A percentile compares a stretch with the other conserved stretches of the same genome.
Evolutionary conservation across 2,888 invertebrate genomes (phyloP).

Genomic region (Tiphia femorata): DNA sequence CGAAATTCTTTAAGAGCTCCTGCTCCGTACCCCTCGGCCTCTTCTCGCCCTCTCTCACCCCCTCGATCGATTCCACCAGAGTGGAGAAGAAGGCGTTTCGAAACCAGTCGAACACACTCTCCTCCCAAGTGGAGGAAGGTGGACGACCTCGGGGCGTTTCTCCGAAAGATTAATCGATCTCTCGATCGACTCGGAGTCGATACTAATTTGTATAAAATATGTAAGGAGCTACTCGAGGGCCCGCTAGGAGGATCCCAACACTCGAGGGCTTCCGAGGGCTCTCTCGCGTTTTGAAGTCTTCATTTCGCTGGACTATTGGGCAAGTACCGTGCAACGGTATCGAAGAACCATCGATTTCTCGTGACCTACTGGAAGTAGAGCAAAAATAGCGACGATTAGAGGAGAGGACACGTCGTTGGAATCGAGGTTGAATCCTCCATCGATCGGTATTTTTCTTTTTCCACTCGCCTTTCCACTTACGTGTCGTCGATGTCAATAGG

Average conservation of each 20-base stretch:
- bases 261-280: too few relatives aligned
- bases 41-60: not conserved
- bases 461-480: not conserved
- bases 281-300: too few relatives aligned
- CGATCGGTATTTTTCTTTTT: too few relatives aligned
- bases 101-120: slow-evolving; percentile 22
- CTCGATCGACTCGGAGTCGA: slow-evolving; percentile 14
- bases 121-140: slow-evolving; percentile 8
- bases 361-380: too few relatives aligned
- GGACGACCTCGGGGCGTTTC: slow-evolving; percentile 21
- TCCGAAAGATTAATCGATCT: slow-evolving; percentile 30
- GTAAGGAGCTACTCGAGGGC: too few relatives aligned
- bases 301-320: too few relatives aligned
- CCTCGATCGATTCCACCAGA: slow-evolving; percentile 18
- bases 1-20: slow-evolving; percentile 28
- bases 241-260: too few relatives aligned
- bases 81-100: slow-evolving; percentile 9
- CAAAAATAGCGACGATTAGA: too few relatives aligned
- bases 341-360: too few relatives aligned
- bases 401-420: not conserved
- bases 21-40: not conserved
- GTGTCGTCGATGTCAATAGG: too few relatives aligned
- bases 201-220: not conserved
- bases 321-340: too few relatives aligned
- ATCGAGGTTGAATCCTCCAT: not conserved